Base-by-base conservation (phyloP, 2,888 invertebrate genomes). In the Sinodicranocentrus sp. region DNA sequence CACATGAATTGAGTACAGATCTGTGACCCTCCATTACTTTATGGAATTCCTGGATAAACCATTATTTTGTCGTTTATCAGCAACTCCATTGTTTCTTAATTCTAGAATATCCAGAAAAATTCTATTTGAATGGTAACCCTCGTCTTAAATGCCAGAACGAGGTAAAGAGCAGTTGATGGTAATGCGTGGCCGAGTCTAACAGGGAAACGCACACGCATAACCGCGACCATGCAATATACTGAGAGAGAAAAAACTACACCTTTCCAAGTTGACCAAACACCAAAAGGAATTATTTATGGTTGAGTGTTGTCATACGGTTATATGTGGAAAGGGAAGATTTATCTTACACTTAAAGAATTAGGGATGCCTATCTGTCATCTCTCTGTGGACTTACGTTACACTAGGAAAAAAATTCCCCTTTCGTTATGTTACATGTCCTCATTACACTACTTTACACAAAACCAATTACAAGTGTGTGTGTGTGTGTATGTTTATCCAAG, bases 301-400 rank as follows among this genome's bases (percentile, higher is more conserved):
- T 82, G 75, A 61, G 75, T 68, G 82, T 75, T 82, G 82, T 82
- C 82, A 75, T 75, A 75, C 70, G 61, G 25, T 61, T 75, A 70
- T 75, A 59, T 65, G 71, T 52, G 75, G 23, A 61, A 75, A 70
- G 70, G 75, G 33, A 80, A 67, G 80, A 75, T 75, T 82, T 82
- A 82, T 82, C 82, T 73, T 43, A 75, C 3, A 57, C 57, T 57
- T 2, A 57, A 57, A 82, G 82, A 82, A 82, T 82, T 80, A 75
- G 75, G 75, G 82, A 82, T 82, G 82, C 82, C 82, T 82, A 75
- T 75, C 82, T 82, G 73, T 82, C 82, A 82, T 75, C 82, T 82
- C n/a, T n/a, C 75, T 33, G 73, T 67, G 73, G 80, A 73, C 65
- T 80, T 80, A 80, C 67, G 65, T 80, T 80, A 73, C 80, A 80